phyloP scores from a whole-genome alignment of 2,888 invertebrate species.

The Diloba caeruleocephala region DNA sequence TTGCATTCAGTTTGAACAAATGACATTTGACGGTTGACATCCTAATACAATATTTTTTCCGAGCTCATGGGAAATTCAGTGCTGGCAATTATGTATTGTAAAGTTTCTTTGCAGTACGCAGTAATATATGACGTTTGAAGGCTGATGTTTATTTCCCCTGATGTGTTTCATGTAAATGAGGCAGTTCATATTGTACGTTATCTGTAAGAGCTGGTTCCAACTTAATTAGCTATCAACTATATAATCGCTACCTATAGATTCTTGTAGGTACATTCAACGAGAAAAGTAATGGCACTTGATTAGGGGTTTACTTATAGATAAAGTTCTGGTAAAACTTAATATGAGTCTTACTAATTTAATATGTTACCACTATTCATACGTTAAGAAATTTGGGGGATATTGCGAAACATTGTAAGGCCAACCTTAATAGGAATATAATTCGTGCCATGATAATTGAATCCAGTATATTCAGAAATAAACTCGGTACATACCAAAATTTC shows the following conservation, averaged over 20 bases:
- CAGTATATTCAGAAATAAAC: constrained; percentile 17
- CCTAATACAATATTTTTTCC: constrained; percentile 23
- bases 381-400: constrained; percentile 31
- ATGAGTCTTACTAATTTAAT: too few species aligned
- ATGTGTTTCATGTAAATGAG: constrained; percentile 16
- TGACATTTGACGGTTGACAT: constrained; percentile 11
- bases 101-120: constrained; percentile 37
- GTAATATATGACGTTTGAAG: constrained; percentile 46
- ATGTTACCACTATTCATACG: too few species aligned
- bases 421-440: not conserved
- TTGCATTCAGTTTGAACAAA: constrained; percentile 16
- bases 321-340: constrained; percentile 35
- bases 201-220: constrained; percentile 23
- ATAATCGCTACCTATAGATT: constrained; percentile 15
- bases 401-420: constrained; percentile 2
- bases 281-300: constrained; percentile 30
- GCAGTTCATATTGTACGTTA: constrained; percentile 16
- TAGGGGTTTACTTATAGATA: constrained; percentile 29
- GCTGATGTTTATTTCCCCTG: constrained; percentile 51
- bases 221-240: constrained; percentile 11
- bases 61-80: constrained; percentile 59
- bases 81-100: constrained; percentile 54
- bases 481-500: constrained; percentile 24
- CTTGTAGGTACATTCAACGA: constrained; percentile 20
- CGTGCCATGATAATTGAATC: constrained; percentile 27